phyloP scores from a whole-genome alignment of 2,888 invertebrate genomes.

The Apodemia duryi region DNA sequence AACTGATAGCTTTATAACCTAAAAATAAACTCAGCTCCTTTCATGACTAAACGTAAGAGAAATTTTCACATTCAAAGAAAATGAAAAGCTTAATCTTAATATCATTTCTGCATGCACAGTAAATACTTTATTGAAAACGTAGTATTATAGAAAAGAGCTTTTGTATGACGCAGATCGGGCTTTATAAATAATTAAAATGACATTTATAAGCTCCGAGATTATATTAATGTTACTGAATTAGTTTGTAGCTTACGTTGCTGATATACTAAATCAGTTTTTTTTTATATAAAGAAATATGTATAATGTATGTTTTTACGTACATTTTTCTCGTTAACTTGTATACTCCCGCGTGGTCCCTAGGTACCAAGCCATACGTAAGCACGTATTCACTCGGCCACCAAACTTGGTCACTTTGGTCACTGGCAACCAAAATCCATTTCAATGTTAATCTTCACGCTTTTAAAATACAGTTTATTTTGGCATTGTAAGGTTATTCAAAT shows the following conservation, averaged over 20 bases:
- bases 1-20: slow-evolving; percentile 65
- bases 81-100: slow-evolving; percentile 74
- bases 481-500: too few relatives aligned
- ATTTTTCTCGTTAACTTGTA: too few relatives aligned
- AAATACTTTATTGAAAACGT: slow-evolving; percentile 47
- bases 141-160: slow-evolving; percentile 37
- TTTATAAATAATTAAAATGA: slow-evolving; percentile 8
- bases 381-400: too few relatives aligned
- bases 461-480: too few relatives aligned
- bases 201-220: slow-evolving; percentile 8
- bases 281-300: too few relatives aligned
- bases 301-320: too few relatives aligned
- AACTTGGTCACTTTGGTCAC: too few relatives aligned
- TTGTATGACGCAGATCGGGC: slow-evolving; percentile 23
- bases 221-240: slow-evolving; percentile 6
- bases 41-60: slow-evolving; percentile 70
- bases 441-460: too few relatives aligned
- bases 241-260: not conserved
- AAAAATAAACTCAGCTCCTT: slow-evolving; percentile 56
- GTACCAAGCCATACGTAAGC: too few relatives aligned
- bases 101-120: slow-evolving; percentile 64
- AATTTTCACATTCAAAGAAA: slow-evolving; percentile 64
- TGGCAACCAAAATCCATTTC: too few relatives aligned
- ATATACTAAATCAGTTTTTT: not conserved
- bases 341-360: too few relatives aligned